Evolutionary conservation across 2,113 vertebrate species (phyloP).

Genomic region (Egretta garzetta): DNA sequence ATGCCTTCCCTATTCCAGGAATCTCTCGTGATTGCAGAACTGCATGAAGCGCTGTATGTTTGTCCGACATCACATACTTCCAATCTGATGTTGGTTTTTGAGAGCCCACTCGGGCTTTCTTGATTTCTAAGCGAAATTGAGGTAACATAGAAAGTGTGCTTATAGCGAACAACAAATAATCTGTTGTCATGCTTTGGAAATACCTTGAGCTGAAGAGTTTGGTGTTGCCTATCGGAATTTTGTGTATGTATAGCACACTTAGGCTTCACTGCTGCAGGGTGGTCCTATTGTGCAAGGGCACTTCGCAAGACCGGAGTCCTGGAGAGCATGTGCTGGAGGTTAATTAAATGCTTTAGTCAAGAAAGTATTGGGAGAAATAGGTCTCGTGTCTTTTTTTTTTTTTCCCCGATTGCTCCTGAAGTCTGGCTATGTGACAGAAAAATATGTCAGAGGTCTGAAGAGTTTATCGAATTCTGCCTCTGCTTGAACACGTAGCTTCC

Average conservation of each 20-base stretch:
- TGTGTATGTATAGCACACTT: fast-evolving
- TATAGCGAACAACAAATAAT: neutral
- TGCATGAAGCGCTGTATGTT: neutral
- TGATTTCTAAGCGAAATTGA: neutral
- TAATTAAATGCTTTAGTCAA: neutral
- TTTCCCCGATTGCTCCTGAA: fast-evolving
- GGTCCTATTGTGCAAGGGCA: neutral
- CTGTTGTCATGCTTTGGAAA: neutral
- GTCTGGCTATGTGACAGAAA: neutral
- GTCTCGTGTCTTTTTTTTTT: neutral
- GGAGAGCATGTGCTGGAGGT: neutral
- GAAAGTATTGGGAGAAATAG: neutral
- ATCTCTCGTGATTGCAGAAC: neutral
- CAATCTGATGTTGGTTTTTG: neutral
- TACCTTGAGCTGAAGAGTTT: neutral
- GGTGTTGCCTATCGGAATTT: neutral
- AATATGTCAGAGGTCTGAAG: neutral
- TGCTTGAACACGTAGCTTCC: neutral
- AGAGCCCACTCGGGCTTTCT: neutral
- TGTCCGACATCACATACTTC: neutral
- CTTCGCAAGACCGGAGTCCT: neutral
- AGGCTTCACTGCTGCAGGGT: neutral
- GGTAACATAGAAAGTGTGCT: neutral
- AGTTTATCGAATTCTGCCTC: neutral
- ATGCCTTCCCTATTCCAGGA: neutral